Evolutionary conservation across 2,113 vertebrate genomes (phyloP).

Genomic region (Heloderma charlesbogerti): DNA sequence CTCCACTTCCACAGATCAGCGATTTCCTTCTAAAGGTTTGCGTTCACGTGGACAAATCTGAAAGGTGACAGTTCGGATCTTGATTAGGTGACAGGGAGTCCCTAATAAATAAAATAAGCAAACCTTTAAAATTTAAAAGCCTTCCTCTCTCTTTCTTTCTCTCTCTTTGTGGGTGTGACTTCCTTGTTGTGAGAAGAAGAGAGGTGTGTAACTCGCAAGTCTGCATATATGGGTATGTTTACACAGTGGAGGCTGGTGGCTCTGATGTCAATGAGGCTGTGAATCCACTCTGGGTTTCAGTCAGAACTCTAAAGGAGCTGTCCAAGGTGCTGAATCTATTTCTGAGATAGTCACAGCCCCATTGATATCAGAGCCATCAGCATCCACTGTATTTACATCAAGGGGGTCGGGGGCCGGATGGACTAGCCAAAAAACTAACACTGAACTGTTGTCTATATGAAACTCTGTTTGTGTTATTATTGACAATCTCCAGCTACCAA

Average conservation of each 20-base stretch:
- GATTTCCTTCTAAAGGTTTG: neutral
- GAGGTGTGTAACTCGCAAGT: neutral
- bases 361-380: too few species aligned
- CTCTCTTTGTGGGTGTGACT: too few species aligned
- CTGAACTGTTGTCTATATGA: neutral
- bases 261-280: too few species aligned
- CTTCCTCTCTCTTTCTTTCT: too few species aligned
- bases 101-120: neutral
- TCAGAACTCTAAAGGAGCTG: too few species aligned
- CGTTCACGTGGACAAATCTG: accelerated
- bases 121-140: neutral
- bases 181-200: neutral
- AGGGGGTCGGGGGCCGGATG: too few species aligned
- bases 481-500: too few species aligned
- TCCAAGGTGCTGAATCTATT: too few species aligned
- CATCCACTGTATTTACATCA: too few species aligned
- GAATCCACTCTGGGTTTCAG: too few species aligned
- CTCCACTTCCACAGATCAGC: neutral
- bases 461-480: too few species aligned
- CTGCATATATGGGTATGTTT: neutral
- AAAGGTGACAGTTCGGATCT: accelerated
- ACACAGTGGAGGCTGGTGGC: neutral
- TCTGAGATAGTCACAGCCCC: too few species aligned
- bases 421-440: neutral
- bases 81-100: neutral